A percentile compares a stretch with the other conserved stretches of the same genome.
phyloP scores from a whole-genome alignment of 1,140 invertebrate genomes.

The Bombus waltoni region DNA sequence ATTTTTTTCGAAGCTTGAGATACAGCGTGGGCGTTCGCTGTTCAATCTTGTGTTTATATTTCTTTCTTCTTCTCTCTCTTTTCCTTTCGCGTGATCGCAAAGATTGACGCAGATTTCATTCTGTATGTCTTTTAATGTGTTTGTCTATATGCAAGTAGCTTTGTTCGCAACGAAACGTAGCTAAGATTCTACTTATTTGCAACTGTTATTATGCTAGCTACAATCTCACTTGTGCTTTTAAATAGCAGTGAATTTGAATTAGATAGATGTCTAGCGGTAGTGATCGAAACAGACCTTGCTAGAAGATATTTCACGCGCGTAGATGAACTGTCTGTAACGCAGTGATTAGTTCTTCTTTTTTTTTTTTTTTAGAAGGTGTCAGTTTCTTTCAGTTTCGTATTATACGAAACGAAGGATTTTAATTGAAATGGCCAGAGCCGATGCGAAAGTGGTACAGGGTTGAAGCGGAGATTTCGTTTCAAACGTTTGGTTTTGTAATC shows the following conservation, averaged over 20 bases:
- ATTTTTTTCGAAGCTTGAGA: not conserved
- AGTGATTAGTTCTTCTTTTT: no score
- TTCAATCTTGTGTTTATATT: no score
- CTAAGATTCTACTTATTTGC: not conserved
- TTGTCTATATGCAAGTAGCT: not conserved
- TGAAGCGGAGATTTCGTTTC: no score
- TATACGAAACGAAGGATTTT: no score
- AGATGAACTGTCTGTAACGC: no score
- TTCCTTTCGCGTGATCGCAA: not conserved
- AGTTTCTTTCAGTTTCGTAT: no score
- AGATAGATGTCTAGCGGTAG: not conserved
- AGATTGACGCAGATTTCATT: not conserved
- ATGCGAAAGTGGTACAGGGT: no score
- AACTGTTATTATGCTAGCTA: not conserved
- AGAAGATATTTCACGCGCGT: no score
- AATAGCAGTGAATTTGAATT: not conserved
- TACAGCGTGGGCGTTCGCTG: not conserved
- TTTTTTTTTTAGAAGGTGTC: no score
- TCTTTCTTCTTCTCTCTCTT: not conserved
- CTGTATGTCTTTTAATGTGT: not conserved
- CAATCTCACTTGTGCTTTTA: not conserved
- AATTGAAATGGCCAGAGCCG: no score
- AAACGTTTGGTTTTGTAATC: no score
- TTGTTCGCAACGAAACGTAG: not conserved
- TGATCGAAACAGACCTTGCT: not conserved